These are phyloP conservation scores for Rhinichthys klamathensis DNA, from an alignment of 2,113 vertebrate genomes.

Conservation along the genomic window DNA sequence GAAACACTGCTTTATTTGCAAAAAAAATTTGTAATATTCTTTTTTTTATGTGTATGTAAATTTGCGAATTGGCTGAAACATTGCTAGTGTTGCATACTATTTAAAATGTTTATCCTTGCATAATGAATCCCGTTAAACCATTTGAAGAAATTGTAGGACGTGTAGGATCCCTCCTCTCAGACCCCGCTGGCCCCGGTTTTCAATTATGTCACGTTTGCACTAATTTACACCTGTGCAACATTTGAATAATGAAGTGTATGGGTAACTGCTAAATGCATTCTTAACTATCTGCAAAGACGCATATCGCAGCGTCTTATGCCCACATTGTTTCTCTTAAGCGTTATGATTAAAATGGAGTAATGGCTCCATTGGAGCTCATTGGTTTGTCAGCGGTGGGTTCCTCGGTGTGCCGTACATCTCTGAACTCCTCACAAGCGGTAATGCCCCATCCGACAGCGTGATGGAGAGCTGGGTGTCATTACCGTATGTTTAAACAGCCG, in stretches of 20 bases:
- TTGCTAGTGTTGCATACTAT: background rate
- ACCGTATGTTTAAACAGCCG: slow-evolving; percentile 87
- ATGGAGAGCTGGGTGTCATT: slow-evolving; percentile 91
- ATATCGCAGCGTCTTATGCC: slow-evolving; percentile 87
- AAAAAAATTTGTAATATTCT: background rate
- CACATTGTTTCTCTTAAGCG: slow-evolving; percentile 87
- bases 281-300: slow-evolving; percentile 83
- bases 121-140: background rate
- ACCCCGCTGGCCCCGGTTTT: slow-evolving; percentile 47
- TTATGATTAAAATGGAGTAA: slow-evolving; percentile 90
- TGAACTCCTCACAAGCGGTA: slow-evolving; percentile 86
- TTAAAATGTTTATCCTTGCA: background rate
- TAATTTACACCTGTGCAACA: slow-evolving; percentile 58
- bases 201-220: slow-evolving; percentile 54
- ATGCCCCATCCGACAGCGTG: slow-evolving; percentile 86
- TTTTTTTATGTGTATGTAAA: background rate
- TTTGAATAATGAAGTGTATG: slow-evolving; percentile 64
- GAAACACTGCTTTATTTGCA: background rate
- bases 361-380: slow-evolving; percentile 84
- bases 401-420: slow-evolving; percentile 86
- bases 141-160: background rate
- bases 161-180: background rate
- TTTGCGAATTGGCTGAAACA: background rate
- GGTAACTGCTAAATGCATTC: slow-evolving; percentile 78
- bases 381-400: slow-evolving; percentile 82